These are phyloP conservation scores for Turritopsis rubra DNA, from an alignment of 30 jellyfish, hydroid and myxozoan genomes.

Conservation along the genomic window DNA sequence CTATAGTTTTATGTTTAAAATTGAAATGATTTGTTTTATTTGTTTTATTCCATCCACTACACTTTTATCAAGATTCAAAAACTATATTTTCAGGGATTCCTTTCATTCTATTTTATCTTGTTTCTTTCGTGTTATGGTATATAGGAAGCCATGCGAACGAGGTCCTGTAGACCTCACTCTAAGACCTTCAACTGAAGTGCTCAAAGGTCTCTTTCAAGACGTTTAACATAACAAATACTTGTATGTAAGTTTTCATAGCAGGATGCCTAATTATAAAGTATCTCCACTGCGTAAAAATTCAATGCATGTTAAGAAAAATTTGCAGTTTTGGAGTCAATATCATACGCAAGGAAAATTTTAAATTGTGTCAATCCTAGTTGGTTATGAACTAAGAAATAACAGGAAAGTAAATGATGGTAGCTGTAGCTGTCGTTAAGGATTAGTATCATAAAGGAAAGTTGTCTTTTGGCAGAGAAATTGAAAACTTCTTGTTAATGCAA, in stretches of 20 bases:
- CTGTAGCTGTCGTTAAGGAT: neutral
- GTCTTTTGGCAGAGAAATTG: neutral
- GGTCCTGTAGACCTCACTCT: no score
- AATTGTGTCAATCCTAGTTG: neutral
- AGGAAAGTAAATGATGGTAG: neutral
- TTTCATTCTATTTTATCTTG: no score
- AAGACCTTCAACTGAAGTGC: no score
- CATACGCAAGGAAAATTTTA: neutral
- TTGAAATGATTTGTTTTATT: no score
- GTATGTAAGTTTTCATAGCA: neutral
- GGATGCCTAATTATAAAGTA: neutral
- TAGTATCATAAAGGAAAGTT: neutral
- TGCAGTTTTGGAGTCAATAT: neutral
- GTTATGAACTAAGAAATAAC: neutral
- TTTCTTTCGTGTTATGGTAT: no score
- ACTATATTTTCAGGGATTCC: no score
- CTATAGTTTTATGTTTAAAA: no score
- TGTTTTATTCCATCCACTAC: no score
- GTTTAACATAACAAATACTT: neutral
- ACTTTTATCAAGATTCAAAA: no score
- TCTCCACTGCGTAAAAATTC: neutral
- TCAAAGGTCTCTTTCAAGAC: no score
- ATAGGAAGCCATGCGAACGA: no score
- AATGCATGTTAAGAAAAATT: neutral
- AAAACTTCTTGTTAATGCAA: neutral